These are phyloP conservation scores for Biston betularia DNA, from an alignment of 2,888 invertebrate genomes.

Conservation along the genomic window DNA sequence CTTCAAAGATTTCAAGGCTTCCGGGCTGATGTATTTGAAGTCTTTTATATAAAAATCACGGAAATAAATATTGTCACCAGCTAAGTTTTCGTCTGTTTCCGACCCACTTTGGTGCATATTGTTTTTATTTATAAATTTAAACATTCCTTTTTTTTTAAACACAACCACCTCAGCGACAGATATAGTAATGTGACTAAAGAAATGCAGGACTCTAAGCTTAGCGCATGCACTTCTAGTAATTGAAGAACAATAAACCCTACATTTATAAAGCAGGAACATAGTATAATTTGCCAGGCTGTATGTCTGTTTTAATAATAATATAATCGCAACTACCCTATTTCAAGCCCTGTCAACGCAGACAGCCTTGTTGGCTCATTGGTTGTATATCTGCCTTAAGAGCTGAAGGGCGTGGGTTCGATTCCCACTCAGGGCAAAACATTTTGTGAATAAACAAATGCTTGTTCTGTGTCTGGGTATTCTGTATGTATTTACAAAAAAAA, in stretches of 20 bases:
- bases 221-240: slow-evolving; percentile 35
- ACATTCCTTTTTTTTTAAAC: slow-evolving; percentile 40
- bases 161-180: not conserved
- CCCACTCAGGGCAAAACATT: too few species aligned
- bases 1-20: slow-evolving; percentile 50
- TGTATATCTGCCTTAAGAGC: too few species aligned
- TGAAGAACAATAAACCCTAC: not conserved
- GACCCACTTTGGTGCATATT: slow-evolving; percentile 44
- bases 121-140: slow-evolving; percentile 44
- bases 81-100: slow-evolving; percentile 45
- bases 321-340: not conserved
- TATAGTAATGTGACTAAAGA: not conserved
- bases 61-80: slow-evolving; percentile 54
- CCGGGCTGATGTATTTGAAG: slow-evolving; percentile 71
- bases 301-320: not conserved
- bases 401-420: too few species aligned
- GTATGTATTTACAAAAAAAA: too few species aligned
- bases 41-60: slow-evolving; percentile 74
- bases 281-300: too few species aligned
- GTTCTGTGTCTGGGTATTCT: too few species aligned
- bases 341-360: too few species aligned
- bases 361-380: too few species aligned
- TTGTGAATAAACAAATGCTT: too few species aligned
- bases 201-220: not conserved
- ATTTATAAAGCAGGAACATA: not conserved